Percentiles rank a stretch among this genome's conserved stretches.
Evolutionary conservation across 2,797 vertebrate species (phyloP).

Genomic region (Tragopan temminckii): DNA sequence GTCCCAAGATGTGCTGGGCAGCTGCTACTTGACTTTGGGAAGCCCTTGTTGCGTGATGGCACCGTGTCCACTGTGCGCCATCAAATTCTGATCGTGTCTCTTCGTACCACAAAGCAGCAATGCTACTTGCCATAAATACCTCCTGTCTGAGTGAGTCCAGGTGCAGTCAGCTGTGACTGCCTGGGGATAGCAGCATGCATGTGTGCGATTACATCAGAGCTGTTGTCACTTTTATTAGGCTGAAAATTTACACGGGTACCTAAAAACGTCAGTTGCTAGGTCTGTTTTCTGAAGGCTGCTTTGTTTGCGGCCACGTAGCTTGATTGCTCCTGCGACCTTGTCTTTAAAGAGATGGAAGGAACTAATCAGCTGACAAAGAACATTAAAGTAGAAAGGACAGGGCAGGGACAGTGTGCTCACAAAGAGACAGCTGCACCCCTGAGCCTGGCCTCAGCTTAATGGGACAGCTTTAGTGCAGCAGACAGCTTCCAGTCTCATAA

Average conservation of each 20-base stretch:
- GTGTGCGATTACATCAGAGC: background rate
- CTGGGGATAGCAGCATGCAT: background rate
- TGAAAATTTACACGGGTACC: background rate
- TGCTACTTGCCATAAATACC: background rate
- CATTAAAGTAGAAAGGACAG: conserved; percentile 1
- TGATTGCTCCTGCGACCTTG: background rate
- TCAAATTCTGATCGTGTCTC: accelerated
- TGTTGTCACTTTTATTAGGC: background rate
- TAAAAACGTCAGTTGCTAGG: background rate
- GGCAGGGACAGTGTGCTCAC: background rate
- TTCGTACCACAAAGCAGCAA: background rate
- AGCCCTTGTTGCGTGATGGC: background rate
- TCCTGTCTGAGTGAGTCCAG: conserved; percentile 1
- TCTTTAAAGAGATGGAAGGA: background rate
- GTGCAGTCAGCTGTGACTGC: background rate
- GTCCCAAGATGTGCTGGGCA: background rate
- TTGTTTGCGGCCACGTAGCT: background rate
- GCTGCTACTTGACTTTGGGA: background rate
- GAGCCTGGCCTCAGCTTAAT: conserved; percentile 20
- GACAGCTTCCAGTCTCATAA: conserved; percentile 29
- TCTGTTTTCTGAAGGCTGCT: background rate
- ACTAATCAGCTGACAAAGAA: background rate
- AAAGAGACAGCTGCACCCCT: background rate
- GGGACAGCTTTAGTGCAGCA: conserved; percentile 34
- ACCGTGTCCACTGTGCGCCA: accelerated